Conservation (phyloP, 2,113 vertebrate species). For the Misgurnus anguillicaudatus region DNA sequence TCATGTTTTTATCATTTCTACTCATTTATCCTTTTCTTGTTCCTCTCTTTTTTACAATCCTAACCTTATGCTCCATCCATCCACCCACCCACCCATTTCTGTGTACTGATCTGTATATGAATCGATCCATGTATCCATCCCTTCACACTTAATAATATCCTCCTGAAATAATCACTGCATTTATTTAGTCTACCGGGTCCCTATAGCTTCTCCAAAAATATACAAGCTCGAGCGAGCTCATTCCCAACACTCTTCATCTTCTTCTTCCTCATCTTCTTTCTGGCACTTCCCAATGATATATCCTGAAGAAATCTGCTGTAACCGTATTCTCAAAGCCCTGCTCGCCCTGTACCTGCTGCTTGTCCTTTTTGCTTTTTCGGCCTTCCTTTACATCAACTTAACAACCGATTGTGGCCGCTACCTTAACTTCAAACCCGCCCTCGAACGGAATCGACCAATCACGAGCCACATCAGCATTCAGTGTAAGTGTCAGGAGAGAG, state of each 20-base stretch:
- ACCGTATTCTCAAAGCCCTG: constrained; percentile 71
- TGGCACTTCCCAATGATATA: constrained; percentile 68
- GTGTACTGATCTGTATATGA: no score
- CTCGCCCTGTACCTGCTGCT: constrained; percentile 72
- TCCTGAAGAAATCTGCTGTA: constrained; percentile 75
- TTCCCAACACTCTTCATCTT: constrained; percentile 58
- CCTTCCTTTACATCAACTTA: constrained; percentile 76
- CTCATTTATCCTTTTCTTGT: constrained; percentile 10
- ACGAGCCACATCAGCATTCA: constrained; percentile 68
- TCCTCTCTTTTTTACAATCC: constrained; percentile 28
- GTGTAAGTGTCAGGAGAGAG: constrained; percentile 76
- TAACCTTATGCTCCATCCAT: background rate
- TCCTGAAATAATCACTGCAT: constrained; percentile 3
- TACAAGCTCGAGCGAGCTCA: constrained; percentile 64
- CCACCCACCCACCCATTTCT: background rate
- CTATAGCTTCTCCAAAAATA: constrained; percentile 59
- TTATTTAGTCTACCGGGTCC: constrained; percentile 28
- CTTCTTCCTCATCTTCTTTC: constrained; percentile 66
- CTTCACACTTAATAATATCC: background rate
- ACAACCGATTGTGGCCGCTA: constrained; percentile 67
- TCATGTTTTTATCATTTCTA: background rate
- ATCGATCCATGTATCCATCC: constrained; percentile 18
- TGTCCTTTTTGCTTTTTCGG: constrained; percentile 74
- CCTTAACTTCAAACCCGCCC: constrained; percentile 62
- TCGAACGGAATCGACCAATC: constrained; percentile 65